Conservation (phyloP, 2,797 vertebrate species). For the Morus bassanus region DNA sequence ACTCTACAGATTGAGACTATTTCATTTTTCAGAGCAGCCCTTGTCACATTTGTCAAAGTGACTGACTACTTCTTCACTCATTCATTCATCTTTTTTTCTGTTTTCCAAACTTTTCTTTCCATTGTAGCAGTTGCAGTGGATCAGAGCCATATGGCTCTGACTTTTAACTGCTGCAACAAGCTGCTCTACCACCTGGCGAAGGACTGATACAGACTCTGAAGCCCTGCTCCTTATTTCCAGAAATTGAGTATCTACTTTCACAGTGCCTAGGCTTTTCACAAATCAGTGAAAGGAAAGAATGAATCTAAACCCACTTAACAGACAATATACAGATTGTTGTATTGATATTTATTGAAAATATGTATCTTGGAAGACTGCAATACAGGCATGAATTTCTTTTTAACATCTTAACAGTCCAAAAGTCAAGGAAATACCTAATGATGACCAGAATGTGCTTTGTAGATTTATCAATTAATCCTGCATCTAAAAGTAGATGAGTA, state of each 20-base stretch:
- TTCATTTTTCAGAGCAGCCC: conserved; percentile 23
- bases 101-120: conserved; percentile 59
- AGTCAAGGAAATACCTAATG: background rate
- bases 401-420: background rate
- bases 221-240: conserved; percentile 42
- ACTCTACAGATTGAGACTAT: conserved; percentile 21
- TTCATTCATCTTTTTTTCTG: conserved; percentile 51
- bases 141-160: conserved; percentile 68
- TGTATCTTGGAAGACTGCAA: background rate
- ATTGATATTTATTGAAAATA: background rate
- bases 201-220: conserved; percentile 36
- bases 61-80: conserved; percentile 21
- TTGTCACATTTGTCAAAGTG: conserved; percentile 33
- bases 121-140: conserved; percentile 66
- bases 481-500: background rate
- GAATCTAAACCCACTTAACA: background rate
- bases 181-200: conserved; percentile 70
- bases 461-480: background rate
- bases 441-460: background rate
- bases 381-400: background rate
- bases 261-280: conserved; percentile 30
- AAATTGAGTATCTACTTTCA: conserved; percentile 32
- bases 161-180: conserved; percentile 71
- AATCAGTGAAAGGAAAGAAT: background rate
- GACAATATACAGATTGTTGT: background rate